Evolutionary conservation across 2,113 vertebrate genomes (phyloP), one percentile per base, ranked within the genome.

Genomic region (Amazona vittata): DNA sequence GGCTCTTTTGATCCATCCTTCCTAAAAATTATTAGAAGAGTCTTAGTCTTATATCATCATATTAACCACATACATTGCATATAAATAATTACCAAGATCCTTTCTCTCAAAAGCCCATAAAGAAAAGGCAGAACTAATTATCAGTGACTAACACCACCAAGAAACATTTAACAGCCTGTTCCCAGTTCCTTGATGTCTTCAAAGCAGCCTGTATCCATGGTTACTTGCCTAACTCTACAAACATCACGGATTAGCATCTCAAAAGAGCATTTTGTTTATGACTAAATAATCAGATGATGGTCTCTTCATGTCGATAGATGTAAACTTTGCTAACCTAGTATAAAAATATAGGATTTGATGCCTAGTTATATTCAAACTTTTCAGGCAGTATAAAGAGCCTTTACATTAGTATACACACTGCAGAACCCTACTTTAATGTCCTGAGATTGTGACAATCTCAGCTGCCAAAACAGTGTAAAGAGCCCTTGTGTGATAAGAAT

Each of bases 1-100:
- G 98, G 99, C 39, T 99, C 98, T 98, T 99, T 99, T 94, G 99
- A 99, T 94, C 98, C 98, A 98, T 99, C 98, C 97, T 98, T 99
- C 98, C 99, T 98, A 97, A 95, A 97, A 96, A 86, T 73, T 83
- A 96, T 95, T 88, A 68, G 63, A 94, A 89, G 6, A 49, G 73
- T 46, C 75, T 96, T 89, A 94, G 64, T 68, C 53, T 86, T 52
- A 15, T 69, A 64, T 77, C 77, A 77, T 82, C 62, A 67, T 33
- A 84, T 78, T 65, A 89, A 87, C 63, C 37, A 75, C 31, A 70
- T 16, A 55, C 13, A 89, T 60, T 86, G 35, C 63, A 91, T 60
- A 46, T n/a, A 75, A 78, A 4, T 9, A 91, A 96, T 93, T 88
- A 64, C 28, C 52, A 76, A 15, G 43, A 81, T 44, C 49, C 14